phyloP scores from a whole-genome alignment of 2,888 invertebrate genomes.

The Noctua pronuba region DNA sequence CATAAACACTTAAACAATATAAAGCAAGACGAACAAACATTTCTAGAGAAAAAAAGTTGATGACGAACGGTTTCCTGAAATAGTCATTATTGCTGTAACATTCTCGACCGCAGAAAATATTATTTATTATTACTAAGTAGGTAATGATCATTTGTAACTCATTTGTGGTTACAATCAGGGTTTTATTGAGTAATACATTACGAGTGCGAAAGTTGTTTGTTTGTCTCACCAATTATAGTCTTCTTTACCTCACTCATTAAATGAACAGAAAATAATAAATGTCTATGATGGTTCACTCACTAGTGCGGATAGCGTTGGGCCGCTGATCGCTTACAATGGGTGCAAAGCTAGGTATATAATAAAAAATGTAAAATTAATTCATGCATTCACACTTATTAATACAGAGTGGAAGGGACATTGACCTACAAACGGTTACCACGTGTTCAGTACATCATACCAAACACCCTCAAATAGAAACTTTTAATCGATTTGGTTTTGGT shows the following conservation, averaged over 20 bases:
- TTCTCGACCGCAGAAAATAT: constrained; percentile 33
- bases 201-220: neutral
- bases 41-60: constrained; percentile 35
- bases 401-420: neutral
- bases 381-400: too few species aligned
- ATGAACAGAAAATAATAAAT: neutral
- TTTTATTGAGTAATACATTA: constrained; percentile 27
- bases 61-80: constrained; percentile 43
- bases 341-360: neutral
- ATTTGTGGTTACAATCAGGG: constrained; percentile 32
- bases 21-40: constrained; percentile 5
- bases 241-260: neutral
- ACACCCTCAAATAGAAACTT: too few species aligned
- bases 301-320: neutral
- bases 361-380: too few species aligned
- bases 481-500: too few species aligned
- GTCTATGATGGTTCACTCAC: neutral
- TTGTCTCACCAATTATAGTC: neutral
- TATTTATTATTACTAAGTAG: constrained; percentile 14
- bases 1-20: neutral
- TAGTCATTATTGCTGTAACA: constrained; percentile 19
- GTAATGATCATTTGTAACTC: constrained; percentile 3
- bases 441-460: too few species aligned
- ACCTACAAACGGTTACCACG: too few species aligned
- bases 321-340: too few species aligned